Evolutionary conservation across 2,797 vertebrate genomes (phyloP), one percentile per base, ranked within the genome.

Genomic region (Apodemus agrarius): DNA sequence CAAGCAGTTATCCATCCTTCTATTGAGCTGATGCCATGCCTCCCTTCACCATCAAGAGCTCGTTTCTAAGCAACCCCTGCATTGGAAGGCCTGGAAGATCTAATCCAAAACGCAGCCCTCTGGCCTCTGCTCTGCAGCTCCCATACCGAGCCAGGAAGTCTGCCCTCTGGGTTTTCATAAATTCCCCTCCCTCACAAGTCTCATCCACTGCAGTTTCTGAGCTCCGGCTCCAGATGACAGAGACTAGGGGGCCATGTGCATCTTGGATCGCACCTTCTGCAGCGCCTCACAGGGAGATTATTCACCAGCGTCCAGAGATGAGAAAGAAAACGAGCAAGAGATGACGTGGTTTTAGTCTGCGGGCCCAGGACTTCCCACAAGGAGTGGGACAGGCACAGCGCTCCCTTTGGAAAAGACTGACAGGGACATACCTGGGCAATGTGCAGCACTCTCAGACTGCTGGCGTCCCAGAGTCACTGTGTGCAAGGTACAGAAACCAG

Each of bases 171-270:
- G 5, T 52, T 43, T 88, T 67, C 40, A 75, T 21, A 26, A 37
- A n/a, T 26, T 57, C 89, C 22, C 24, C 14, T 59, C 26, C 0
- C n/a, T 54, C 17, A 0, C 3, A 52, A 75, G 54, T 40, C 49
- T 86, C 69, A 67, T 21, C 37, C 19, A 5, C 29, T 37, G 11
- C 43, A 78, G 54, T 31, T 34, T 57, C 43, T 75, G 37, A 83
- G 17, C 11, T 21, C 74, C 78, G 34, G 12, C 40, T 89, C 74
- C 37, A 75, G 46, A 43, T 65, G 43, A 83, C 31, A 94, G 14
- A 76, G 57, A 24, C 40, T 26, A n/a, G 16, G 13, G 12, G 17
- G 7, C 37, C 34, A 22, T 5, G 19, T n/a, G 0, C 0, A 2
- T 83, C 65, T 93, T 22, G 76, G 92, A 57, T 24, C 4, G 0